These are phyloP conservation scores for Tragelaphus imberbis DNA, from an alignment of 2,113 vertebrate species.

Conservation along the genomic window DNA sequence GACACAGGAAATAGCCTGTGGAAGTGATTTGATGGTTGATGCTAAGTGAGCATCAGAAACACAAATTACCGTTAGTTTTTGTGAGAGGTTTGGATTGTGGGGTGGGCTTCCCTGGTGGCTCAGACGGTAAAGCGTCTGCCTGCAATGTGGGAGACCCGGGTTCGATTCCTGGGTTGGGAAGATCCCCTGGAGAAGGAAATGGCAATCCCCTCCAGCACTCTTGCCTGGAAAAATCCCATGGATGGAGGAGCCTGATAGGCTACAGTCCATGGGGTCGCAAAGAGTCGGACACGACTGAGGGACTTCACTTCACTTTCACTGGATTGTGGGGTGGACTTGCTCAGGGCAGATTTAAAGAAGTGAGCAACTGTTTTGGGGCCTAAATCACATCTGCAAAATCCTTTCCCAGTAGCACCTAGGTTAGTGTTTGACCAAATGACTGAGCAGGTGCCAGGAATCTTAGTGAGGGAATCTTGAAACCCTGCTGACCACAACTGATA, in stretches of 20 bases:
- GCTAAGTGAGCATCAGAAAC: not conserved
- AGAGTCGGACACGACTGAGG: no score
- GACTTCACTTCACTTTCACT: no score
- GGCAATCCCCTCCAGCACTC: no score
- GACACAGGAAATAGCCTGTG: accelerated
- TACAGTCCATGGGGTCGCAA: no score
- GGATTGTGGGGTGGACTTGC: not conserved
- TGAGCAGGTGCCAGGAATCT: not conserved
- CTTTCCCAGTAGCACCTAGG: not conserved
- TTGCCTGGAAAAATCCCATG: no score
- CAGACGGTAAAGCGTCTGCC: no score
- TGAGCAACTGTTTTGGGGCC: not conserved
- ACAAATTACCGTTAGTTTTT: not conserved
- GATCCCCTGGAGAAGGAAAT: no score
- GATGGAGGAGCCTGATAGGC: no score
- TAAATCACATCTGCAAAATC: not conserved
- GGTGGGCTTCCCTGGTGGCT: not conserved
- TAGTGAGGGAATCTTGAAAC: not conserved
- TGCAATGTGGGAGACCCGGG: no score
- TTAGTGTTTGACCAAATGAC: not conserved
- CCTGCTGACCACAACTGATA: not conserved
- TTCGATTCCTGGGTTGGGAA: no score
- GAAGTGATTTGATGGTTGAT: accelerated
- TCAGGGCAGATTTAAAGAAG: not conserved
- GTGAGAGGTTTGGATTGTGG: not conserved